phyloP scores from a whole-genome alignment of 2,888 invertebrate species.

The Drosophila helvetica region DNA sequence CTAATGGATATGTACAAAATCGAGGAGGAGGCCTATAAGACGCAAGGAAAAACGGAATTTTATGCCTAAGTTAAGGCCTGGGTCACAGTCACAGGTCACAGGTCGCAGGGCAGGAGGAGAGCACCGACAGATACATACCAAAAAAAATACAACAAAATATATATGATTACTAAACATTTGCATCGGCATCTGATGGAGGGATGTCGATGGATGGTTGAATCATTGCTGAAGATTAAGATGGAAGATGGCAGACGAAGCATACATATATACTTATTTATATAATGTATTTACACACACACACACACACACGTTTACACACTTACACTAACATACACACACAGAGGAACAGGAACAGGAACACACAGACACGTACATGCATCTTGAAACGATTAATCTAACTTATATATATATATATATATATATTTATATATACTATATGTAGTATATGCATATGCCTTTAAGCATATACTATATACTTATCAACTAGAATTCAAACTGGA shows the following conservation, averaged over 20 bases:
- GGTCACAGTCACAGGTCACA: conserved; percentile 22
- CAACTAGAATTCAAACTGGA: conserved; percentile 56
- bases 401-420: conserved; percentile 15
- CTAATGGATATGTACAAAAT: conserved; percentile 97
- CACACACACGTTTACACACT: conserved; percentile 2
- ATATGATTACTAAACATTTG: conserved; percentile 12
- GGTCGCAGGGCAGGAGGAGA: conserved; percentile 17
- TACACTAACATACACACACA: conserved; percentile 2
- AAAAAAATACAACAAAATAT: conserved; percentile 5
- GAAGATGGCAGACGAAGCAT: conserved; percentile 28
- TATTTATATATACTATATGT: conserved; percentile 13
- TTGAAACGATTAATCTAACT: conserved; percentile 29
- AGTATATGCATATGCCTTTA: conserved; percentile 10
- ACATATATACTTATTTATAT: conserved; percentile 35
- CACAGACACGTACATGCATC: conserved; percentile 2
- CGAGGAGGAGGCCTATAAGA: conserved; percentile 95
- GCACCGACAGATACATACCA: conserved; percentile 33
- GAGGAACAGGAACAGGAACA: neutral
- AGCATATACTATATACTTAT: conserved; percentile 45
- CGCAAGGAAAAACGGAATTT: conserved; percentile 94
- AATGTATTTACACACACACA: conserved; percentile 21
- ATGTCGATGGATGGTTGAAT: neutral
- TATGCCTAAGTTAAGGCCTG: conserved; percentile 88
- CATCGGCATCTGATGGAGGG: neutral
- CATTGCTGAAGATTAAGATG: conserved; percentile 2